Percentiles rank a stretch among this genome's conserved stretches.
These are phyloP conservation scores for Coelopa frigida DNA, from an alignment of 1,140 invertebrate genomes.

Conservation along the genomic window DNA sequence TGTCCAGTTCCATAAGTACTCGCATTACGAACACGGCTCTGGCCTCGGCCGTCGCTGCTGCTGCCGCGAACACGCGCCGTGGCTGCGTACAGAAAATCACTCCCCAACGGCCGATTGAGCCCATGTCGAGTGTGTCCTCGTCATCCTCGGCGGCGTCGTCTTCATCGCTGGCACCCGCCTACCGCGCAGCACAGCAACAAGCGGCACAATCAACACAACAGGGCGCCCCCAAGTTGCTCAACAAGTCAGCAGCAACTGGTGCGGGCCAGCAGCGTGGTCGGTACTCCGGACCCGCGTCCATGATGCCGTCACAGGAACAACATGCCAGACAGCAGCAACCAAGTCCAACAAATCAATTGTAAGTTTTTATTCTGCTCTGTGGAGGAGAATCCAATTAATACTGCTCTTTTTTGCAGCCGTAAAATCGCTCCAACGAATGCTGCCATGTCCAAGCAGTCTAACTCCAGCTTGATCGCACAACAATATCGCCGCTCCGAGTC, in stretches of 20 bases:
- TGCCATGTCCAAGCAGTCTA: too few species aligned
- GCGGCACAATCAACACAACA: conserved; percentile 1
- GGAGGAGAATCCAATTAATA: too few species aligned
- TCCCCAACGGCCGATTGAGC: conserved; percentile 28
- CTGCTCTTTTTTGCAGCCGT: too few species aligned
- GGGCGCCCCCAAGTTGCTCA: conserved; percentile 2
- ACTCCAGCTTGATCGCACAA: too few species aligned
- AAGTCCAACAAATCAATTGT: too few species aligned
- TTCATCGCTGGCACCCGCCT: neutral
- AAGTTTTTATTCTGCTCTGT: too few species aligned
- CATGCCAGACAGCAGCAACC: neutral
- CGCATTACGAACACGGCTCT: neutral
- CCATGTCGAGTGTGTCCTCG: neutral
- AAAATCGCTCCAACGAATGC: too few species aligned
- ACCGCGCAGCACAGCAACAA: neutral
- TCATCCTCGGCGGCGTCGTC: too few species aligned
- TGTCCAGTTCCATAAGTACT: too few species aligned
- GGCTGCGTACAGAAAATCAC: conserved; percentile 39
- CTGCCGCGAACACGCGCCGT: conserved; percentile 18
- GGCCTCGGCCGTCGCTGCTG: neutral
- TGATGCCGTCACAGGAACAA: too few species aligned
- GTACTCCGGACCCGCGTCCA: too few species aligned
- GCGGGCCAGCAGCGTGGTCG: neutral
- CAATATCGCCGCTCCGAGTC: neutral
- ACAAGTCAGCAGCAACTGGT: conserved; percentile 6